Evolutionary conservation across 2,113 vertebrate species (phyloP).

Genomic region (Microtus richardsoni): DNA sequence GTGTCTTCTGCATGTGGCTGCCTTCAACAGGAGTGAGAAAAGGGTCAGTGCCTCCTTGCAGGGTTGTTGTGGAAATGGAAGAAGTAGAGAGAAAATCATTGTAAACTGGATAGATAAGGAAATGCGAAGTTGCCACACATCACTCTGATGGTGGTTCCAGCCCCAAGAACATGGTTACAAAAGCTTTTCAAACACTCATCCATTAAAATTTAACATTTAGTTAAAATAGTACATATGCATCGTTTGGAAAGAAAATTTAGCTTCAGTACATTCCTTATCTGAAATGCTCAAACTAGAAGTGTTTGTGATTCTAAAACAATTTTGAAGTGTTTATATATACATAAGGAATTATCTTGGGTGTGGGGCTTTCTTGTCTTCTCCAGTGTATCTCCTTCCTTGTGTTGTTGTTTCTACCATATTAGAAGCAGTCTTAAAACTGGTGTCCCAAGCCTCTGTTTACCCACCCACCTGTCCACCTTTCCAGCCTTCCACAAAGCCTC

Average conservation of each 20-base stretch:
- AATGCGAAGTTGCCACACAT: fast-evolving
- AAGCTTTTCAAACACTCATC: not conserved
- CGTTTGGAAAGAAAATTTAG: not conserved
- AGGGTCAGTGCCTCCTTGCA: fast-evolving
- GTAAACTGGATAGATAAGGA: not conserved
- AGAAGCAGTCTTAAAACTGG: not conserved
- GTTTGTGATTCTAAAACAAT: not conserved
- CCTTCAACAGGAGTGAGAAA: not conserved
- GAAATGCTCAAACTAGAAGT: not conserved
- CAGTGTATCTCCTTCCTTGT: not conserved
- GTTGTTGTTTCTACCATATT: not conserved
- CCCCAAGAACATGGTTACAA: fast-evolving
- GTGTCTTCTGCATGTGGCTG: not conserved
- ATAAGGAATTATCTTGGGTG: not conserved
- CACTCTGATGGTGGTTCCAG: fast-evolving
- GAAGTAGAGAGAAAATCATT: fast-evolving
- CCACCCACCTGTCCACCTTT: not conserved
- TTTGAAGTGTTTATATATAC: not conserved
- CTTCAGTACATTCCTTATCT: not conserved
- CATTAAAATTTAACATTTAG: not conserved
- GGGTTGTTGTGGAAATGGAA: not conserved
- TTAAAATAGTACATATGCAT: fast-evolving
- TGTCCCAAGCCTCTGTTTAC: not conserved
- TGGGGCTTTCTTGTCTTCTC: not conserved
- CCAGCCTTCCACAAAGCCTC: not conserved